Evolutionary conservation across 2,888 invertebrate genomes (phyloP), one percentile per base, ranked within the genome.

Genomic region (Protonemura montana): DNA sequence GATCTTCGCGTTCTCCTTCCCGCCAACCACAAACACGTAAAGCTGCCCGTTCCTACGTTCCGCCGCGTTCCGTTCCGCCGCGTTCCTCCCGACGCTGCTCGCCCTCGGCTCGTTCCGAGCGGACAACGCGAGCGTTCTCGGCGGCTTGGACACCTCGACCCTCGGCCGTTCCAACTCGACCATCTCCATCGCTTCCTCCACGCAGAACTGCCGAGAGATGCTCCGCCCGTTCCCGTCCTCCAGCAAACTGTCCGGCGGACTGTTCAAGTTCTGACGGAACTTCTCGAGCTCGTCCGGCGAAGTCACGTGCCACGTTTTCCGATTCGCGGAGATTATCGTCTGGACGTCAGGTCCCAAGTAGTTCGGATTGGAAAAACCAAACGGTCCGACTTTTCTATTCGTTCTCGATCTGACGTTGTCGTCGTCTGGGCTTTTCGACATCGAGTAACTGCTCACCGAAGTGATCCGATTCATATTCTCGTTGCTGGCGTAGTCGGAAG

Each of bases 401-500:
- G 13, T n/a, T 21, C 41, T 76, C 85, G 59, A 35, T 28, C 27
- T 35, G 35, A 35, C 35, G 35, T 35, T 35, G 16, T 77, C 35
- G n/a, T 86, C 86, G 27, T 86, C 82, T 16, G 88, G 87, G 27
- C 87, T 87, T 84, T 85, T 85, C 26, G 77, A 78, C 86, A 88
- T 85, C 29, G 86, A 87, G 88, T 92, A 92, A 88, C 91, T 92
- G 88, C 92, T 92, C 27, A 91, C 92, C 0, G 93, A 93, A 1
- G 93, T 92, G 81, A 93, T 90, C 42, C 93, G 90, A 90, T 94
- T 93, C 28, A 95, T 94, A 0, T 90, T 89, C 90, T 95, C 96
- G 84, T 95, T 95, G 89, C 95, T 95, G 86, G 95, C 95, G 90
- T 96, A 96, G 90, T 96, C 96, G 3, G 96, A 95, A 0, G 96